These are phyloP conservation scores for Pangasius krempfi DNA, from an alignment of 2,797 vertebrate genomes.

Conservation along the genomic window DNA sequence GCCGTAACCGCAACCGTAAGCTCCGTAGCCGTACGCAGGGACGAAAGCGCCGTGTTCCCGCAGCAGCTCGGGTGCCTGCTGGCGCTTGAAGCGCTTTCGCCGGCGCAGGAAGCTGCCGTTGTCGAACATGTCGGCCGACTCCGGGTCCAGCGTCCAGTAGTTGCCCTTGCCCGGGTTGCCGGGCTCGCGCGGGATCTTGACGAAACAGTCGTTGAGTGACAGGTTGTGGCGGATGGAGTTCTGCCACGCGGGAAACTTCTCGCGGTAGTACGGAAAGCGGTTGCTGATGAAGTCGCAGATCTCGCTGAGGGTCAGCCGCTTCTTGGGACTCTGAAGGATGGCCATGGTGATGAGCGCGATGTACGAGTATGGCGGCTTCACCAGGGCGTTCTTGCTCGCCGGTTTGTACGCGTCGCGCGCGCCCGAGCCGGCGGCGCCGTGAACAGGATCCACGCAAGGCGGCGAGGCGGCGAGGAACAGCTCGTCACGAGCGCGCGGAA, in stretches of 20 bases:
- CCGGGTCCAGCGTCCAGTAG: conserved; percentile 91
- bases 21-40: conserved; percentile 84
- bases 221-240: conserved; percentile 90
- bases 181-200: conserved; percentile 88
- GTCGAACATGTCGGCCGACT: conserved; percentile 94
- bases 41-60: conserved; percentile 80
- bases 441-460: conserved; percentile 71
- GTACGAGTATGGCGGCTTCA: conserved; percentile 93
- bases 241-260: conserved; percentile 92
- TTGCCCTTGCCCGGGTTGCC: conserved; percentile 90
- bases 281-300: conserved; percentile 90
- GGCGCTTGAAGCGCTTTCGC: conserved; percentile 92
- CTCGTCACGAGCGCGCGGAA: conserved; percentile 64
- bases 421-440: conserved; percentile 70
- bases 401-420: conserved; percentile 78
- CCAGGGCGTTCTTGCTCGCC: conserved; percentile 81
- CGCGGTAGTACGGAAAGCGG: conserved; percentile 87
- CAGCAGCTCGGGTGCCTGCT: conserved; percentile 84
- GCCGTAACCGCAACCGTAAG: conserved; percentile 90
- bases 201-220: conserved; percentile 88
- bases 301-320: conserved; percentile 86
- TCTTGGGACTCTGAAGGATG: conserved; percentile 92
- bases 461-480: conserved; percentile 76
- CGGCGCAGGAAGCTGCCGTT: conserved; percentile 90
- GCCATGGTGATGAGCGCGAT: conserved; percentile 96